A percentile compares a stretch with the other conserved stretches of the same genome.
Evolutionary conservation across 1,140 invertebrate genomes (phyloP).

Genomic region (Musca vetustissima): DNA sequence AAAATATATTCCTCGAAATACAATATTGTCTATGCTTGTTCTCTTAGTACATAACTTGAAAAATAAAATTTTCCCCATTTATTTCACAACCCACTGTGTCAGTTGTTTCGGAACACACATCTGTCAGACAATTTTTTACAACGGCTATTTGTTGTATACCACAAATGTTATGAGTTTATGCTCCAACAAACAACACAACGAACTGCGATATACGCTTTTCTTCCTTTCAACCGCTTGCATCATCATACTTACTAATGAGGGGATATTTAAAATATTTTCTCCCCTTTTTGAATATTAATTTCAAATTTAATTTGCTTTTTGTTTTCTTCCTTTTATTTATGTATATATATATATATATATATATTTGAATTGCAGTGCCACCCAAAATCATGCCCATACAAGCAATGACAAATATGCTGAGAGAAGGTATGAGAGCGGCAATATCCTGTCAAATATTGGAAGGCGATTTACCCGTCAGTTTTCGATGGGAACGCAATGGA

Average conservation of each 20-base stretch:
- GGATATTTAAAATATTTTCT: background rate
- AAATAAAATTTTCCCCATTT: too few relatives aligned
- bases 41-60: too few relatives aligned
- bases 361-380: constrained; percentile 65
- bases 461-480: constrained; percentile 89
- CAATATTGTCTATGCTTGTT: too few relatives aligned
- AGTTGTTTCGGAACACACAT: too few relatives aligned
- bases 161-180: constrained; percentile 26
- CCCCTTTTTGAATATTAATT: background rate
- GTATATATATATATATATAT: constrained; percentile 18
- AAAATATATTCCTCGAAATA: too few relatives aligned
- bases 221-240: background rate
- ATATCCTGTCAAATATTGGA: constrained; percentile 92
- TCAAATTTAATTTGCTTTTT: background rate
- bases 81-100: too few relatives aligned
- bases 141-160: constrained; percentile 20
- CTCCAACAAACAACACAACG: background rate
- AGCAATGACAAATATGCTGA: constrained; percentile 74
- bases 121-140: background rate
- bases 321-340: constrained; percentile 1
- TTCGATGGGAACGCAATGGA: constrained; percentile 83
- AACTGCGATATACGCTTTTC: background rate
- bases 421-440: constrained; percentile 89
- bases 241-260: background rate
- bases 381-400: constrained; percentile 86